Evolutionary conservation across 2,888 invertebrate genomes (phyloP), one percentile per base, ranked within the genome.

Genomic region (Girardia tigrina): DNA sequence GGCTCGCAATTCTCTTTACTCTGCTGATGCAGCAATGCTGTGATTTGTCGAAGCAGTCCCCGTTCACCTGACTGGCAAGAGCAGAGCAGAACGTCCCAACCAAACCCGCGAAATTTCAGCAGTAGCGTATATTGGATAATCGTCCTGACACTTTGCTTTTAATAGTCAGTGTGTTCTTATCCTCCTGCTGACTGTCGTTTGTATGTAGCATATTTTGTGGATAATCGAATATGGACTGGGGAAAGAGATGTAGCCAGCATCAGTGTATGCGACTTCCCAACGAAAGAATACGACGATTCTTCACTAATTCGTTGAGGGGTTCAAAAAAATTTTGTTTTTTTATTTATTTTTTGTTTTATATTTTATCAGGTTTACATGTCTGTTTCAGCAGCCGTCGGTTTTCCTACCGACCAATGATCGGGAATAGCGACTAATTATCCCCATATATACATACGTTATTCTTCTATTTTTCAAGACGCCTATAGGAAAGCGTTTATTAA

Each of bases 1-100:
- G 56, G 56, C 56, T 56, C 56, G 56, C 56, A 56, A 56, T 56
- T 56, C 56, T 56, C 56, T 56, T 56, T 56, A 56, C 56, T 56
- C 56, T 56, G 20, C 56, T 56, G 56, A 56, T 56, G 56, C 56
- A 56, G 56, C 56, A 56, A 56, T 56, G 56, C 56, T 56, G 56
- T 56, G 56, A 56, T 56, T 56, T 56, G 56, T 56, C n/a, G 56
- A 56, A 56, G n/a, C 56, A 12, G 23, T 56, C 56, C 56, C 56
- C 56, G n/a, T 56, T 56, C 56, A 56, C 56, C 56, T 56, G 56
- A 56, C 56, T 56, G 56, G 56, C 56, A 56, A 56, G 56, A 56
- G 56, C 56, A 56, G 56, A 56, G 23, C 56, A 56, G 23, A 56
- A 56, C n/a, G 56, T 56, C 56, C 56, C 56, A 56, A 56, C 56